A percentile compares a stretch with the other conserved stretches of the same genome.
Conservation (phyloP, 1,140 invertebrate species). For the Drosophila baimaii region DNA sequence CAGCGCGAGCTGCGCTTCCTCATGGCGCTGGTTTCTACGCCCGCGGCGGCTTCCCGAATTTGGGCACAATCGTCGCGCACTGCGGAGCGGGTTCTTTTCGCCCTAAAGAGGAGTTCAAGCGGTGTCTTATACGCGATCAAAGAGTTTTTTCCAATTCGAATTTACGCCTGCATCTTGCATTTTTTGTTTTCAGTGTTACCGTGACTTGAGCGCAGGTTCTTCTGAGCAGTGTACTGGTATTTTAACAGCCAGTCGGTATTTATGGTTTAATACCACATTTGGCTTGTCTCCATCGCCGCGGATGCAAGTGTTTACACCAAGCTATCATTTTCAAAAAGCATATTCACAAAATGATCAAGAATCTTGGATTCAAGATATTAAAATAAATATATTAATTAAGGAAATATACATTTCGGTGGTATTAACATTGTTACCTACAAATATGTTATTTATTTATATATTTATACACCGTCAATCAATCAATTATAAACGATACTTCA, state of each 20-base stretch:
- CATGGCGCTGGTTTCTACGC: slow-evolving; percentile 40
- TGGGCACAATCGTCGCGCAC: slow-evolving; percentile 5
- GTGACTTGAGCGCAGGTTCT: slow-evolving; percentile 11
- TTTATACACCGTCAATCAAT: too few relatives aligned
- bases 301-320: not conserved
- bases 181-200: slow-evolving; percentile 56
- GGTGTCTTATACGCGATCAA: slow-evolving; percentile 25
- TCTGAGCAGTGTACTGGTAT: not conserved
- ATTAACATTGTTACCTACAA: too few relatives aligned
- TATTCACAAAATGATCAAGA: too few relatives aligned
- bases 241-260: not conserved
- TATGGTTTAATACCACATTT: not conserved
- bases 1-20: slow-evolving; percentile 72
- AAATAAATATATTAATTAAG: too few relatives aligned
- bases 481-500: too few relatives aligned
- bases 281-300: not conserved
- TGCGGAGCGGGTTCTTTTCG: not conserved
- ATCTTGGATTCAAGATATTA: too few relatives aligned
- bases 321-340: not conserved
- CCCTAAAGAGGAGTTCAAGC: slow-evolving; percentile 10
- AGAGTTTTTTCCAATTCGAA: slow-evolving; percentile 44
- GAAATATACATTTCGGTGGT: not conserved
- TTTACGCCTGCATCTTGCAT: slow-evolving; percentile 71
- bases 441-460: too few relatives aligned
- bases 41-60: not conserved